These are phyloP conservation scores for Helicoverpa zea DNA, from an alignment of 1,140 invertebrate species.

Conservation along the genomic window DNA sequence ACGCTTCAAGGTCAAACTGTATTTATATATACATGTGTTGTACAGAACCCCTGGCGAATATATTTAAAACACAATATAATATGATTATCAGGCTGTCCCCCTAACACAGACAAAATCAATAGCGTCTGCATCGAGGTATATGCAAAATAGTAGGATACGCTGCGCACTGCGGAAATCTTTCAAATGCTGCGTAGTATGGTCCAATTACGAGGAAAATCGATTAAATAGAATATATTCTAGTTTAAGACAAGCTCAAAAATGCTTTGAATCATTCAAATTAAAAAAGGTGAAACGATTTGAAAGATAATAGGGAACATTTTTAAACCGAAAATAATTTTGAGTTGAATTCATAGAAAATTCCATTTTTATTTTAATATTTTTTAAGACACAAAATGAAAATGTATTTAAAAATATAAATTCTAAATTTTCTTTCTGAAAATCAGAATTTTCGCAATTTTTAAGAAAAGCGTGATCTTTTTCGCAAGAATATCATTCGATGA, in stretches of 20 bases:
- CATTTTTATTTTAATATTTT: background rate
- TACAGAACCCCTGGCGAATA: slow-evolving; percentile 67
- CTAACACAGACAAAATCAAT: slow-evolving; percentile 86
- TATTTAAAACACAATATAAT: slow-evolving; percentile 85
- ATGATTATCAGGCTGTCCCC: slow-evolving; percentile 84
- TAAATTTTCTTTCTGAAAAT: too few relatives aligned
- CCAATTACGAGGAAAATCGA: too few relatives aligned
- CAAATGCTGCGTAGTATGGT: background rate
- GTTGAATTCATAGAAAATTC: background rate
- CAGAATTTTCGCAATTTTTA: too few relatives aligned
- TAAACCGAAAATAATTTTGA: background rate
- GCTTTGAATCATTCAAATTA: background rate
- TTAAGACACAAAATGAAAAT: background rate
- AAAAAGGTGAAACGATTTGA: slow-evolving; percentile 8
- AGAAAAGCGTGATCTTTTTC: background rate
- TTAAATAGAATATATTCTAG: too few relatives aligned
- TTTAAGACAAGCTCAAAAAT: background rate
- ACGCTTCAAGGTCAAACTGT: slow-evolving; percentile 75
- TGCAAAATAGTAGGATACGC: slow-evolving; percentile 67
- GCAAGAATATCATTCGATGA: too few relatives aligned
- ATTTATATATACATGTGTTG: slow-evolving; percentile 42
- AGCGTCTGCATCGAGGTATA: slow-evolving; percentile 78
- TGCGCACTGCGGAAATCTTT: slow-evolving; percentile 47
- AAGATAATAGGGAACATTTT: slow-evolving; percentile 9
- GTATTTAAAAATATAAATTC: background rate